Conservation (phyloP, 2,113 vertebrate species). For the Chroicocephalus ridibundus region DNA sequence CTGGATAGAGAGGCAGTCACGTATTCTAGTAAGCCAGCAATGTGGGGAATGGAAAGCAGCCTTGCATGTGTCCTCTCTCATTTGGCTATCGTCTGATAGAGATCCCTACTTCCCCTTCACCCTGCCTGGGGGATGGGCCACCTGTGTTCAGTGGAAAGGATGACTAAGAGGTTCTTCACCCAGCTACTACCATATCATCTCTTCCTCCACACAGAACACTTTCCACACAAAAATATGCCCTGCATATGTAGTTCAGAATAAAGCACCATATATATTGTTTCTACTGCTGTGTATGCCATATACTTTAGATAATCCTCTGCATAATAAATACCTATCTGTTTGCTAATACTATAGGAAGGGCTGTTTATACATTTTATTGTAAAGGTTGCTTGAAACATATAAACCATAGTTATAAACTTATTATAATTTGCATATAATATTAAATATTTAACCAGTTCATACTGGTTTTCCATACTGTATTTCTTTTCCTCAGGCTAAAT, state of each 20-base stretch:
- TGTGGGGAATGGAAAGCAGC: background rate
- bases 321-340: background rate
- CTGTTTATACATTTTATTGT: background rate
- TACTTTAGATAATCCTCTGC: background rate
- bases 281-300: background rate
- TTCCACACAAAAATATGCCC: background rate
- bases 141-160: background rate
- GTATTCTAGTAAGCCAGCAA: slow-evolving; percentile 8
- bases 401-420: background rate
- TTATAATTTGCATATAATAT: background rate
- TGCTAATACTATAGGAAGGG: background rate
- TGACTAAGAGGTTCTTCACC: slow-evolving; percentile 20
- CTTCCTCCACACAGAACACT: background rate
- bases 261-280: background rate
- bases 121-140: background rate
- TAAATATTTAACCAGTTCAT: background rate
- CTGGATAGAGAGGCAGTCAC: background rate
- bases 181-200: background rate
- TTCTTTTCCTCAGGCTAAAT: background rate
- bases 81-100: background rate
- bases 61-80: background rate
- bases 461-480: background rate
- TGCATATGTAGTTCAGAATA: background rate
- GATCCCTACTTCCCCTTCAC: background rate
- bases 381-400: background rate